Base-by-base conservation (phyloP, 1,140 invertebrate species). In the Pissodes strobi region DNA sequence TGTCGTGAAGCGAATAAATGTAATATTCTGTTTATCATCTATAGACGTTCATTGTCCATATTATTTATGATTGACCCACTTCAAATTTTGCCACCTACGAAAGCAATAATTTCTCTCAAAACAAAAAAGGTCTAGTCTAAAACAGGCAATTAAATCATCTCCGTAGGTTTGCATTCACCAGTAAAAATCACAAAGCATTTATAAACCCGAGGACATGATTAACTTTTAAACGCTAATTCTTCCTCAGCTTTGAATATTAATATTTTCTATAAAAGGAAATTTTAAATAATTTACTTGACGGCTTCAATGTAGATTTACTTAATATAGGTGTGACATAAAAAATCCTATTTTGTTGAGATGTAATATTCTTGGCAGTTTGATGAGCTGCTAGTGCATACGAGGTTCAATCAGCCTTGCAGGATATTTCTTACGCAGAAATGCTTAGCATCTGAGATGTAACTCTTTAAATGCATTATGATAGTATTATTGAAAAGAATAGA, bases 241-340 rank as follows among this genome's bases (percentile, higher is more conserved):
- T 57, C 53, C 34, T 45, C 22, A 23, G 10, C 12, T 59, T 45
- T 48, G 56, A 59, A 59, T 59, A 59, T 34, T 59, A 48, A 59
- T 48, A 59, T 23, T 30, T 48, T 46, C 45, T 18, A 10, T 48
- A 59, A 34, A 46, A 34, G 56, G 56, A 48, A 27, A 48, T 48
- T 48, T 43, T 13, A 45, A 57, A 57, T 57, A 25, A 57, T 43
- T 57, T 45, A 25, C 38, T 21, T 57, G 39, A 41, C 38, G n/a
- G 2, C 39, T 57, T 43, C 15, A 48, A 46, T 41, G 56, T 48
- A 22, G 56, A 48, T 37, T 48, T 23, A 18, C 56, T 59, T 59
- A 59, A 48, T 59, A 59, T 59, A 59, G 56, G 45, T 37, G 43
- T 59, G 56, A 59, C 56, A 38, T 37, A 48, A 59, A 59, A 39